These are phyloP conservation scores for Drosophila nigromelanica DNA, from an alignment of 1,140 invertebrate species.

Conservation along the genomic window DNA sequence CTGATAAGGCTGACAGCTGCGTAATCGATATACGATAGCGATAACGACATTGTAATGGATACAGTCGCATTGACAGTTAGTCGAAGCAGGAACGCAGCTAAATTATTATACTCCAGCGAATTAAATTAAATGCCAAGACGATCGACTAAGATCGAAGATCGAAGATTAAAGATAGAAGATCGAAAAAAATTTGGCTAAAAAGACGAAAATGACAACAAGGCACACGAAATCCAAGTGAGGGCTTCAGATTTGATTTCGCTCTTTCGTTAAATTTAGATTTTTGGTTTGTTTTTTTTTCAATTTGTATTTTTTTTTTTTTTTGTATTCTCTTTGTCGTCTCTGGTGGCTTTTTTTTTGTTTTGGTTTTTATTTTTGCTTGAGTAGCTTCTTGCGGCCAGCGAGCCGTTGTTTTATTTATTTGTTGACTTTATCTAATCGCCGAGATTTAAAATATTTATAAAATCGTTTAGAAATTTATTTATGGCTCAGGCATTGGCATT, in stretches of 20 bases:
- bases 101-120: conserved; percentile 45
- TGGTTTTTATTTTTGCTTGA: conserved; percentile 32
- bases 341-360: conserved; percentile 25
- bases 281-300: conserved; percentile 15
- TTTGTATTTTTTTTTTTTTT: neutral
- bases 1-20: conserved; percentile 11
- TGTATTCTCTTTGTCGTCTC: conserved; percentile 33
- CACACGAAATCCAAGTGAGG: conserved; percentile 42
- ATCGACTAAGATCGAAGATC: conserved; percentile 24
- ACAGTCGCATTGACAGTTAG: conserved; percentile 33
- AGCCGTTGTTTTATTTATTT: conserved; percentile 80
- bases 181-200: neutral
- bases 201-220: conserved; percentile 15
- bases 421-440: conserved; percentile 83
- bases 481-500: conserved; percentile 75
- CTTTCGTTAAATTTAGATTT: conserved; percentile 43
- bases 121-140: conserved; percentile 51
- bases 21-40: conserved; percentile 28
- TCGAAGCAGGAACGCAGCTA: conserved; percentile 10
- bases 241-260: conserved; percentile 47
- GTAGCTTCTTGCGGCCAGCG: conserved; percentile 29
- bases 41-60: conserved; percentile 45
- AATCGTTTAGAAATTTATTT: conserved; percentile 83
- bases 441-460: conserved; percentile 83
- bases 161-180: conserved; percentile 7